Conservation (phyloP, 2,888 invertebrate species). For the Keiferia lycopersicella region DNA sequence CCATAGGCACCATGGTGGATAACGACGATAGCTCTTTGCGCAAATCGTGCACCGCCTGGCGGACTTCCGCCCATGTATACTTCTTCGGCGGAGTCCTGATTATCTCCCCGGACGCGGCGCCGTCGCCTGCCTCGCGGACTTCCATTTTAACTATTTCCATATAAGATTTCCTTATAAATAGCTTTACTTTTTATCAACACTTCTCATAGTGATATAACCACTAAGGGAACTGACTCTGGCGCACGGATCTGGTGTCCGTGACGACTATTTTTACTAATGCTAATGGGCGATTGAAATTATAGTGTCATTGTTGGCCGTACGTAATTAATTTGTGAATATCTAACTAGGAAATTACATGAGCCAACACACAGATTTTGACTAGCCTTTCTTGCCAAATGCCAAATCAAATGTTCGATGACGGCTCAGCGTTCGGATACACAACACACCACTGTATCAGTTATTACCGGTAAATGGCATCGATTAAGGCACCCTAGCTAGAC, state of each 20-base stretch:
- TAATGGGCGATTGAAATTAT: constrained; percentile 45
- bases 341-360: constrained; percentile 34
- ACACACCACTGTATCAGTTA: no score
- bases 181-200: constrained; percentile 32
- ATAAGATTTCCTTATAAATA: constrained; percentile 6
- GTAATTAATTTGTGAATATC: constrained; percentile 51
- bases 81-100: constrained; percentile 65
- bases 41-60: constrained; percentile 90
- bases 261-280: constrained; percentile 48
- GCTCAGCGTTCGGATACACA: constrained; percentile 11
- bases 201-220: constrained; percentile 58
- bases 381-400: constrained; percentile 53
- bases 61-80: constrained; percentile 89
- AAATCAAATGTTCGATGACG: constrained; percentile 18
- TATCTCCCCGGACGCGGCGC: constrained; percentile 68
- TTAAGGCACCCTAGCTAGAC: no score
- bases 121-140: constrained; percentile 73
- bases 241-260: background rate
- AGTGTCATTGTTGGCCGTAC: constrained; percentile 49
- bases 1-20: constrained; percentile 91
- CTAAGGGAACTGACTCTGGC: constrained; percentile 20
- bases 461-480: no score
- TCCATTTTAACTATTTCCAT: constrained; percentile 58
- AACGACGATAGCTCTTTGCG: constrained; percentile 89
- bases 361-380: constrained; percentile 60